Percentiles rank a stretch among this genome's conserved stretches.
phyloP scores from a whole-genome alignment of 2,888 invertebrate species.

The Monoplex corrugatus region DNA sequence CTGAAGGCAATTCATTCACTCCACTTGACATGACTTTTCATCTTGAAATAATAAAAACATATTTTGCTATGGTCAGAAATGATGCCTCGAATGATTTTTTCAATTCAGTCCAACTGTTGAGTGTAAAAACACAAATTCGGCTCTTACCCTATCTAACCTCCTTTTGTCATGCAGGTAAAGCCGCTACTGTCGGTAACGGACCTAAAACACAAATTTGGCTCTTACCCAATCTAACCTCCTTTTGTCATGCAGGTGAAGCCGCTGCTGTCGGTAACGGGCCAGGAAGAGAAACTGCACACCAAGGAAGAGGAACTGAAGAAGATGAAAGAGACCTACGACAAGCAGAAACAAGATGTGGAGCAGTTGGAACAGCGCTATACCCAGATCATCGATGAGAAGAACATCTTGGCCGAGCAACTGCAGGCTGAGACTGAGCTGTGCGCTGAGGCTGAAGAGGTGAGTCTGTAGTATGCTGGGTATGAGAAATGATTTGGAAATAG shows the following conservation, averaged over 20 bases:
- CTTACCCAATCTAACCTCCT: background rate
- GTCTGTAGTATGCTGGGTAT: no score
- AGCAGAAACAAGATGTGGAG: constrained; percentile 85
- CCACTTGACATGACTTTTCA: no score
- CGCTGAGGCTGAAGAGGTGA: constrained; percentile 96
- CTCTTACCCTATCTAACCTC: no score
- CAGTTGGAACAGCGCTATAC: constrained; percentile 84
- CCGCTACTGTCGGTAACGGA: constrained; percentile 98
- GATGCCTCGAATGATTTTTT: no score
- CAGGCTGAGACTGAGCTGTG: constrained; percentile 97
- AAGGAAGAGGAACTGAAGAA: constrained; percentile 97
- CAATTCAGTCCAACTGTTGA: no score
- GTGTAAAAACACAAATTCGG: no score
- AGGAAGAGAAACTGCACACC: constrained; percentile 97
- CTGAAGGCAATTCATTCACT: no score
- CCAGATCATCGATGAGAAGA: constrained; percentile 93
- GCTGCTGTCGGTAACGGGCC: constrained; percentile 97
- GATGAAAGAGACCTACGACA: constrained; percentile 75
- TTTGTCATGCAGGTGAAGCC: constrained; percentile 88
- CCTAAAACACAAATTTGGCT: no score
- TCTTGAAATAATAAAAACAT: no score
- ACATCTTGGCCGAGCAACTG: constrained; percentile 95
- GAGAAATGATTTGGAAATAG: no score
- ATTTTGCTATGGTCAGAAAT: no score
- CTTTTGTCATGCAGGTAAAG: constrained; percentile 85